phyloP scores from a whole-genome alignment of 2,888 invertebrate species.

The Camponotus fellah region DNA sequence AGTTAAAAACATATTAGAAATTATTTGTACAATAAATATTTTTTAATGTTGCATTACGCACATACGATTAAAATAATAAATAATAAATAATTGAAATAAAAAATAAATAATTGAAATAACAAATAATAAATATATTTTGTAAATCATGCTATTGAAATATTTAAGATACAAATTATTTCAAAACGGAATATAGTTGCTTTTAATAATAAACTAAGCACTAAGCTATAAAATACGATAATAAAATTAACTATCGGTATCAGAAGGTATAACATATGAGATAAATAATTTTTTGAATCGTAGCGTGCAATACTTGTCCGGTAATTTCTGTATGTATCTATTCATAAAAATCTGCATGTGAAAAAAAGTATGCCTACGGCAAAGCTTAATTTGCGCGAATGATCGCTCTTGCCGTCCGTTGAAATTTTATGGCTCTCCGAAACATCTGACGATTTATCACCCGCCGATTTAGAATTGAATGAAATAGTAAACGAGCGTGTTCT shows the following conservation, averaged over 20 bases:
- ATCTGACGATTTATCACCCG: conserved; percentile 10
- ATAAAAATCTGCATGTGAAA: not conserved
- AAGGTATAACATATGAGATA: not conserved
- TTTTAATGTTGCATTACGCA: no score
- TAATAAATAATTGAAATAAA: no score
- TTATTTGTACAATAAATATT: not conserved
- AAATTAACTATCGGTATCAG: not conserved
- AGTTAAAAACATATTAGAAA: not conserved
- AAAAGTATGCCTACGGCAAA: not conserved
- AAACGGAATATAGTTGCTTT: not conserved
- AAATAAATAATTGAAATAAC: not conserved
- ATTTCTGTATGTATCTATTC: not conserved
- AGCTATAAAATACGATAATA: not conserved
- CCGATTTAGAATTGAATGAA: conserved; percentile 6
- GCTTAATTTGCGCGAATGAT: not conserved
- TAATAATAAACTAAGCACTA: not conserved
- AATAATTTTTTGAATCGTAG: conserved; percentile 1
- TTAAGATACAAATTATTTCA: not conserved
- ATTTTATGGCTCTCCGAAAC: not conserved
- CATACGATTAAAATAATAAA: not conserved
- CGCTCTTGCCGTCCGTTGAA: not conserved
- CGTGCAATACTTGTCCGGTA: not conserved
- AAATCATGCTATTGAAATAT: not conserved
- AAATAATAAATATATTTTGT: not conserved
- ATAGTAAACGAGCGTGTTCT: conserved; percentile 3